Evolutionary conservation across 2,797 vertebrate genomes (phyloP), one percentile per base, ranked within the genome.

Genomic region (Channa striata): DNA sequence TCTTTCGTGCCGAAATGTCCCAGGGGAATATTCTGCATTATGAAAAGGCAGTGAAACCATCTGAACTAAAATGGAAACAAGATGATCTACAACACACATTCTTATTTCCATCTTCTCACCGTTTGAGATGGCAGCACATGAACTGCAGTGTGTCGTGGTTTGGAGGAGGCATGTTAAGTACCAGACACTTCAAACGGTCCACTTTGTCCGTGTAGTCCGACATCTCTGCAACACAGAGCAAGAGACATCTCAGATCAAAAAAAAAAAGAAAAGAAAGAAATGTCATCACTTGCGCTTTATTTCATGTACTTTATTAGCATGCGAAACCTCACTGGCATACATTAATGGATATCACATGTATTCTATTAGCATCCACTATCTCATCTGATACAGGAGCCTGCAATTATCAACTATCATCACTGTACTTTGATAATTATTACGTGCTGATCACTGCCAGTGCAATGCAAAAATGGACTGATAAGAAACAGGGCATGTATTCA

Each of bases 81-180:
- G 60, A 4, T 0, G 25, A 59, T 37, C 60, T 5, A 66, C 50
- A 39, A 33, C 47, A 1, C 13, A 14, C 17, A 14, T 52, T 57
- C 73, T 68, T 6, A 13, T 20, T 21, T 7, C 50, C 12, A 3
- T 20, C 50, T 21, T 72, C 89, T 88, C 84, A 97, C 96, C 95
- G 95, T 92, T 84, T 94, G 60, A 97, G 94, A 76, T 97, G 96
- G n/a, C 80, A 91, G 74, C 95, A 92, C 66, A 97, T 94, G 86
- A 95, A 95, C 77, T 72, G 86, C 82, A 97, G 91, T 1, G 96
- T 97, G 88, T 96, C 89, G 0, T 88, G 93, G 91, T 97, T 97
- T 2, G 94, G 77, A 6, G 92, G 91, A 11, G 96, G 96, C 89
- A 97, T 93, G 64, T 77, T 93, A 20, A 89, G 86, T 70, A 97